Percentiles rank a stretch among this genome's conserved stretches.
Conservation (phyloP, 2,113 vertebrate species). For the Vidua chalybeata region DNA sequence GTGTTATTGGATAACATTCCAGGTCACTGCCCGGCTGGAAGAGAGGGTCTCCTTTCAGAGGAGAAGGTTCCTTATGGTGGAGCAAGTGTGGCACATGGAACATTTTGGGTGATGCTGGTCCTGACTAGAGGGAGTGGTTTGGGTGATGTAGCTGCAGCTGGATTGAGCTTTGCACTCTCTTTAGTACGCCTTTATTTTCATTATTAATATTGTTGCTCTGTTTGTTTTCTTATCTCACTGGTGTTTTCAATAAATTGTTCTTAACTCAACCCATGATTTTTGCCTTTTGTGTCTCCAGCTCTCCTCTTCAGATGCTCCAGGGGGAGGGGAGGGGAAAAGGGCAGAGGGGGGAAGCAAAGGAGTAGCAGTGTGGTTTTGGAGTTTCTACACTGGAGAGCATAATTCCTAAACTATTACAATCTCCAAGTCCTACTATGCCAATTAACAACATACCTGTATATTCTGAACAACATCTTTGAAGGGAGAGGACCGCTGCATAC, state of each 20-base stretch:
- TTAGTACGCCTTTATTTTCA: neutral
- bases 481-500: conserved; percentile 85
- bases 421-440: neutral
- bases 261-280: neutral
- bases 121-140: neutral
- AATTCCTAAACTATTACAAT: neutral
- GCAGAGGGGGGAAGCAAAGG: neutral
- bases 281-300: neutral
- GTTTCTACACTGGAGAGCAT: neutral
- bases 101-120: neutral
- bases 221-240: neutral
- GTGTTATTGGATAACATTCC: neutral
- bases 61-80: neutral
- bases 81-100: neutral
- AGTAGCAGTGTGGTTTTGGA: neutral
- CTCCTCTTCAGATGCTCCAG: neutral
- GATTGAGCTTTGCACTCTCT: neutral
- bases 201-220: neutral
- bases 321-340: neutral
- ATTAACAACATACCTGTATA: conserved; percentile 82
- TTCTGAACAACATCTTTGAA: conserved; percentile 90
- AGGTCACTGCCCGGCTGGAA: neutral
- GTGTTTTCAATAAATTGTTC: neutral
- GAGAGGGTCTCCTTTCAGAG: neutral
- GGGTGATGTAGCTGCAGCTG: neutral